Evolutionary conservation across 2,888 invertebrate genomes (phyloP).

Genomic region (Lingula anatina): DNA sequence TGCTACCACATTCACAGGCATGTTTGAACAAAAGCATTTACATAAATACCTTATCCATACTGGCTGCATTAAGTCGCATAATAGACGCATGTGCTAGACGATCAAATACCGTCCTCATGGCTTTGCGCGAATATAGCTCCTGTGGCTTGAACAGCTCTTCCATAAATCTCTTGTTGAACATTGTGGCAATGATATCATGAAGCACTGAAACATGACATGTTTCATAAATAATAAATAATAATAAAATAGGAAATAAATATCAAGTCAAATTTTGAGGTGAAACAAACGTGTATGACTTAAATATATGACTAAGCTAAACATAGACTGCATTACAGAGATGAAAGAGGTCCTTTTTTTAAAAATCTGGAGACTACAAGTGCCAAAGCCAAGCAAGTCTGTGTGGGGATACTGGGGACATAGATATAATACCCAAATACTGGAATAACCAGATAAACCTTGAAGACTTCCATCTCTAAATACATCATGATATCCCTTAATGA

Average conservation of each 20-base stretch:
- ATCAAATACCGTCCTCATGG: slow-evolving; percentile 70
- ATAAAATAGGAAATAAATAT: slow-evolving; percentile 1
- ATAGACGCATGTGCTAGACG: slow-evolving; percentile 84
- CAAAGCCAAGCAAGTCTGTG: no score
- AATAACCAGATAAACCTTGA: no score
- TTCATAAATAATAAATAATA: not conserved
- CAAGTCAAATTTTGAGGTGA: not conserved
- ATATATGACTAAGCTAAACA: no score
- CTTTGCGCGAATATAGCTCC: slow-evolving; percentile 57
- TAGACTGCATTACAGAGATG: no score
- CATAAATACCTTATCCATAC: slow-evolving; percentile 71
- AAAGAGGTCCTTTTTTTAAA: no score
- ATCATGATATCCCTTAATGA: no score
- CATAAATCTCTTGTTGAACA: slow-evolving; percentile 76
- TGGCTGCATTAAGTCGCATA: slow-evolving; percentile 84
- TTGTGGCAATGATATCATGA: slow-evolving; percentile 78
- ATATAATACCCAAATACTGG: no score
- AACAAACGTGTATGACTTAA: slow-evolving; percentile 55
- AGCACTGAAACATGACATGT: slow-evolving; percentile 68
- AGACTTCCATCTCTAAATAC: no score
- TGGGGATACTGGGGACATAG: no score
- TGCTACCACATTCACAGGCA: no score
- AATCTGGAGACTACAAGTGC: no score
- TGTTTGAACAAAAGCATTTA: no score
- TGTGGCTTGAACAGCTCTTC: slow-evolving; percentile 62